phyloP scores from a whole-genome alignment of 1,140 invertebrate genomes.

The Drosophila busckii region DNA sequence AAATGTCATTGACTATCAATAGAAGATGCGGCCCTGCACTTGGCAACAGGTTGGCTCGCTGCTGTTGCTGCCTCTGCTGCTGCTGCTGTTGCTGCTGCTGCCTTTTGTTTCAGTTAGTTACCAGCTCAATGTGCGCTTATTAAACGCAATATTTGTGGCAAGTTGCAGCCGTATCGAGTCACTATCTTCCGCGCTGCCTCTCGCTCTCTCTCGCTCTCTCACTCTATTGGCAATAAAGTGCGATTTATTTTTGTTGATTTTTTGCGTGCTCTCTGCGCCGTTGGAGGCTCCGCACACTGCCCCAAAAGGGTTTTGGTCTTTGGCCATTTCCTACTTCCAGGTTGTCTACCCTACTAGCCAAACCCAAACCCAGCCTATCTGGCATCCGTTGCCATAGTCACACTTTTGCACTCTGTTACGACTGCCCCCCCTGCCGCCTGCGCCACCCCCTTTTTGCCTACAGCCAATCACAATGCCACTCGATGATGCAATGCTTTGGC shows the following conservation, averaged over 20 bases:
- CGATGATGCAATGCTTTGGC: conserved; percentile 54
- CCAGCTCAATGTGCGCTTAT: conserved; percentile 63
- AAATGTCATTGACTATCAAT: conserved; percentile 78
- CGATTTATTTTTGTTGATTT: conserved; percentile 78
- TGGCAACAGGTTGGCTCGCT: conserved; percentile 43
- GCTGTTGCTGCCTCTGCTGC: conserved; percentile 11
- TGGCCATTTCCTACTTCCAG: conserved; percentile 68
- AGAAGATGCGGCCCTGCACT: conserved; percentile 58
- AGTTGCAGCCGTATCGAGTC: conserved; percentile 28
- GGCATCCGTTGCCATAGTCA: conserved; percentile 28
- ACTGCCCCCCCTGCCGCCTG: conserved; percentile 12
- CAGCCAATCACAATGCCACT: conserved; percentile 58
- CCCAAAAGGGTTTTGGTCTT: conserved; percentile 45
- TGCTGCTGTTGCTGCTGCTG: conserved; percentile 29
- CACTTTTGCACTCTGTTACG: conserved; percentile 52
- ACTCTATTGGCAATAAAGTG: conserved; percentile 55
- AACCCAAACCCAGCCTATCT: conserved; percentile 3
- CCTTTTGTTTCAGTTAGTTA: conserved; percentile 62
- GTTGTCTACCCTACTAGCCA: conserved; percentile 29
- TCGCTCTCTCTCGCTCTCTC: conserved; percentile 6
- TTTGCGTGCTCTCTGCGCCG: conserved; percentile 50
- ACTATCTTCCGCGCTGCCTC: conserved; percentile 3
- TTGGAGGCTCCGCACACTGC: conserved; percentile 8
- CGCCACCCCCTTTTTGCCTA: conserved; percentile 23
- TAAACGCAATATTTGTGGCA: conserved; percentile 76